Conservation (phyloP, 2,888 invertebrate genomes). For the Eupeodes latifasciatus region DNA sequence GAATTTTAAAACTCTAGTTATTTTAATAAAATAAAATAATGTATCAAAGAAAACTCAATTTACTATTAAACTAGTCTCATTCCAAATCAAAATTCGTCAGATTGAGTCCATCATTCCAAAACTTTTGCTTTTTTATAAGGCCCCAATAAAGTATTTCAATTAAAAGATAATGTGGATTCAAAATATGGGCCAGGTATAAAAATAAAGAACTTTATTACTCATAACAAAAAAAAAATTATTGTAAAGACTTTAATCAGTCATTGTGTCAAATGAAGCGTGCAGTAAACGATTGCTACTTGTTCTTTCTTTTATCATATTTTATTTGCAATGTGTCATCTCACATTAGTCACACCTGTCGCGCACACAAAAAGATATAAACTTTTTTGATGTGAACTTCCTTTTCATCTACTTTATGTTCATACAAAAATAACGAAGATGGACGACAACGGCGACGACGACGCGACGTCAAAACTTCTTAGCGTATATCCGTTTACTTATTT, state of each 20-base stretch:
- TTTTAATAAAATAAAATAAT: too few species aligned
- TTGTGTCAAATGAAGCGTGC: background rate
- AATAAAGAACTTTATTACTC: slow-evolving; percentile 1
- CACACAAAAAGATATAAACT: slow-evolving; percentile 17
- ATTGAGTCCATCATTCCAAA: too few species aligned
- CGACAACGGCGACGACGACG: background rate
- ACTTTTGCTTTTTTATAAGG: background rate
- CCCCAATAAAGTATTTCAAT: background rate
- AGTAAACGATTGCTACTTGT: background rate
- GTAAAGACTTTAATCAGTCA: background rate
- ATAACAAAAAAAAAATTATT: background rate
- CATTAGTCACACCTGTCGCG: slow-evolving; percentile 25
- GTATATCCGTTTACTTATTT: background rate
- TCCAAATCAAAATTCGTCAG: too few species aligned
- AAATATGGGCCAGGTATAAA: background rate
- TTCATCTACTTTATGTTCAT: background rate
- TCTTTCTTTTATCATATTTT: background rate
- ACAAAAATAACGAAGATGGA: too few species aligned
- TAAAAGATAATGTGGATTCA: background rate
- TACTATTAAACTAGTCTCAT: too few species aligned
- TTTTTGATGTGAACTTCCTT: slow-evolving; percentile 28
- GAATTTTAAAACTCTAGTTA: too few species aligned
- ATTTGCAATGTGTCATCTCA: slow-evolving; percentile 18
- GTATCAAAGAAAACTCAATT: too few species aligned
- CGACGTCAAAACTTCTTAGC: slow-evolving; percentile 4